phyloP scores from a whole-genome alignment of 2,113 vertebrate species.

The pig (Sus scrofa) region DNA sequence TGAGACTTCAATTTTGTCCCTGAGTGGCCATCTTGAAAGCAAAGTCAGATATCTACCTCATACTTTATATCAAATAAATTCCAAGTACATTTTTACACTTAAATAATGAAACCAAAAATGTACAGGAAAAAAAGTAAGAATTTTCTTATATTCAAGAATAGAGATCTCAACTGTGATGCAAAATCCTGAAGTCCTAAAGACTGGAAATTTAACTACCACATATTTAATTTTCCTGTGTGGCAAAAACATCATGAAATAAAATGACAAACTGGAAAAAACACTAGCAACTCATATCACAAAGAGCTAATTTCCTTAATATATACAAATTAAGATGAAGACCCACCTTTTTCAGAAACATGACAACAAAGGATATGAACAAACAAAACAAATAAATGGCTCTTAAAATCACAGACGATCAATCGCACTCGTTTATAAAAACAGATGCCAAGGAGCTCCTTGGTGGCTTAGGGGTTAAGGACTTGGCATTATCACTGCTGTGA shows the following conservation, averaged over 20 bases:
- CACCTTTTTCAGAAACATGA: neutral
- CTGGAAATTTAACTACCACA: neutral
- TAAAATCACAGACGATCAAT: neutral
- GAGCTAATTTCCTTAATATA: neutral
- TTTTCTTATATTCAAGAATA: neutral
- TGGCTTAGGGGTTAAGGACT: too few relatives aligned
- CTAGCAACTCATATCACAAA: neutral
- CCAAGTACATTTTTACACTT: neutral
- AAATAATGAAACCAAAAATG: neutral
- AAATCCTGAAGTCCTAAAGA: neutral
- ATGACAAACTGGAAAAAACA: neutral
- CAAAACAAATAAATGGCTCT: neutral
- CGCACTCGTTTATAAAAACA: neutral
- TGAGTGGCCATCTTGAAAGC: neutral
- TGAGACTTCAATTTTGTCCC: neutral
- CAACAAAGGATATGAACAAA: neutral
- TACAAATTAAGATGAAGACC: neutral
- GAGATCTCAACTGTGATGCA: neutral
- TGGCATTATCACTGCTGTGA: too few relatives aligned
- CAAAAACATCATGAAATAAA: neutral
- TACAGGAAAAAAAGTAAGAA: neutral
- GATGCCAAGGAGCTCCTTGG: too few relatives aligned
- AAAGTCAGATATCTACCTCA: neutral
- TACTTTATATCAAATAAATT: neutral
- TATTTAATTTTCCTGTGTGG: neutral